Conservation (phyloP, 2,888 invertebrate genomes). For the Cantharis lateralis region DNA sequence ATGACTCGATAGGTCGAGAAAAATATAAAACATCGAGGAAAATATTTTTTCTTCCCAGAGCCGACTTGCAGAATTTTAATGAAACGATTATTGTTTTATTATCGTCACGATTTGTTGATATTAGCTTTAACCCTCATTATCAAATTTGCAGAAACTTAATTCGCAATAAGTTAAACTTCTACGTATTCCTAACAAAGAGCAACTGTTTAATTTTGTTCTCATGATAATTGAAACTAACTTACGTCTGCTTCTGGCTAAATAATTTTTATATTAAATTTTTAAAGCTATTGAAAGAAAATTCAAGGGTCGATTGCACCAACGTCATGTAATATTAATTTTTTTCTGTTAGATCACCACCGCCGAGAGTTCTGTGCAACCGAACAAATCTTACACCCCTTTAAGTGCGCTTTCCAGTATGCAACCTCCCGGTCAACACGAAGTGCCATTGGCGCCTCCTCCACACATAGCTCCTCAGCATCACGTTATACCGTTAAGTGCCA, state of each 20-base stretch:
- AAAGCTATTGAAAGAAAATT: too few species aligned
- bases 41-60: not conserved
- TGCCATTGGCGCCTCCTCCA: conserved; percentile 51
- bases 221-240: not conserved
- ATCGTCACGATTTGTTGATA: not conserved
- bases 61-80: not conserved
- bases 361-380: conserved; percentile 42
- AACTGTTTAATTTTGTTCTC: not conserved
- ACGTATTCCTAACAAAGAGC: not conserved
- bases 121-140: not conserved
- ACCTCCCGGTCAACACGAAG: conserved; percentile 68
- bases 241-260: not conserved
- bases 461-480: conserved; percentile 58
- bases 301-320: not conserved
- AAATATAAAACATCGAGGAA: not conserved
- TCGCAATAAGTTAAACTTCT: not conserved
- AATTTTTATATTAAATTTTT: not conserved
- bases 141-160: not conserved
- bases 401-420: conserved; percentile 86
- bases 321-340: not conserved
- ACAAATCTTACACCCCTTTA: conserved; percentile 80
- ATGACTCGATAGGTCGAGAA: not conserved
- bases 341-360: conserved; percentile 7
- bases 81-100: not conserved
- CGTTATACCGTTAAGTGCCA: conserved; percentile 55